Percentiles rank a stretch among this genome's conserved stretches.
These are phyloP conservation scores for Caenorhabditis plicata DNA, from an alignment of 2,888 invertebrate species.

Conservation along the genomic window DNA sequence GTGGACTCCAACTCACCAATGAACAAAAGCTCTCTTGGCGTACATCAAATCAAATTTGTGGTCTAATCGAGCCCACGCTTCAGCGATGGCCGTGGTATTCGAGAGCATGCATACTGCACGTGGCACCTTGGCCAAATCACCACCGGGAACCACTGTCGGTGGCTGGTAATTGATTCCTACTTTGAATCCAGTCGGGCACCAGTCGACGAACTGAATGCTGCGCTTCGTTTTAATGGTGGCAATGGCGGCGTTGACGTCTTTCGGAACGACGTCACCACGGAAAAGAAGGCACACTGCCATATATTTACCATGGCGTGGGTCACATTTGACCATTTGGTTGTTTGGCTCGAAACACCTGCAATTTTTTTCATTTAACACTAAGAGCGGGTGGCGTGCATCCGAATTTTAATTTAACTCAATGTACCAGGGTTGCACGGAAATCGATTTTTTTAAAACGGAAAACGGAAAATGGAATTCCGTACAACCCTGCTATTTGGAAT, in stretches of 20 bases:
- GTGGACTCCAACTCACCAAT: constrained; percentile 47
- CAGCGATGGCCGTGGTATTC: constrained; percentile 68
- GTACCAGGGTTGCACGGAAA: no score
- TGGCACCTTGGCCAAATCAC: constrained; percentile 75
- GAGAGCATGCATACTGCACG: constrained; percentile 81
- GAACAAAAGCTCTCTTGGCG: constrained; percentile 70
- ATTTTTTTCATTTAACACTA: no score
- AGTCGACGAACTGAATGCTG: constrained; percentile 62
- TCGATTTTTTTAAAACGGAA: no score
- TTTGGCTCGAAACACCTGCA: constrained; percentile 76
- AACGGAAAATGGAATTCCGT: no score
- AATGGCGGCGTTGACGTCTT: constrained; percentile 64
- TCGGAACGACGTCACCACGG: constrained; percentile 62
- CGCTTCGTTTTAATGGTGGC: constrained; percentile 64
- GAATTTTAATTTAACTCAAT: not conserved
- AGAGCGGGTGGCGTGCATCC: no score
- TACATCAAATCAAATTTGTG: constrained; percentile 75
- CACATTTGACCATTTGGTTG: constrained; percentile 73
- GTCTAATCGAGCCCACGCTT: constrained; percentile 81
- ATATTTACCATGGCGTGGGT: constrained; percentile 68
- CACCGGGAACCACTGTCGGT: constrained; percentile 83
- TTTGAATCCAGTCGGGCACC: constrained; percentile 64
- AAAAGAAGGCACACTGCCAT: constrained; percentile 69
- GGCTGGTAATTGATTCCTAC: constrained; percentile 65
- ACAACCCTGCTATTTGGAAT: no score